Base-by-base conservation (phyloP, 2,888 invertebrate species). In the Periphyllus acericola region DNA sequence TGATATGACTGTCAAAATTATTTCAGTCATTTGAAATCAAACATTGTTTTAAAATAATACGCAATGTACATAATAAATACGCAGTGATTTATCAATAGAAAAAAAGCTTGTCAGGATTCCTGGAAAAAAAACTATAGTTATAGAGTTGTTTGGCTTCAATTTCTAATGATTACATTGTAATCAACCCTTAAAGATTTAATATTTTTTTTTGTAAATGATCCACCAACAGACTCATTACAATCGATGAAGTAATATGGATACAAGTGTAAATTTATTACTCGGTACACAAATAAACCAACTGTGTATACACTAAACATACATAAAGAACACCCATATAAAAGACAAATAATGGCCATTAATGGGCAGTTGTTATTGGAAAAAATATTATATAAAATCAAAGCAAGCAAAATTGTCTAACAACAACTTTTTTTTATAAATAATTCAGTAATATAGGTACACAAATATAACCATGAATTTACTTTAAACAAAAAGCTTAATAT, bases 71-170 rank as follows among this genome's bases (percentile, higher is more conserved):
- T 29, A 68, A 19, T 29, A 29, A 14, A 68, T 14, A 29, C n/a
- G 34, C 8, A 34, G 19, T 66, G 19, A n/a, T 17, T 8, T 32
- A 32, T 55, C 60, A 19, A 25, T 19, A 14, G 17, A 21, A 55
- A 40, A 34, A 14, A 76, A 84, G 76, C 84, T 75, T 75, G 11
- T 40, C 46, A 9, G 75, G 84, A 84, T 84, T 84, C 84, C 17
- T 36, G 66, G 3, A 25, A 3, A 19, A 36, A 55, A 71, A 52
- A 74, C 55, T 25, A 25, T 60, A 0, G 5, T 2, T 1, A 17
- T 40, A 3, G 21, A 74, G 17, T 83, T 76, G 46, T 84, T 66
- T 76, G 84, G 76, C 66, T 84, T 84, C 84, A 1, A 68, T 36
- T 66, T 84, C 40, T 46, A 68, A 84, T 84, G 40, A 81, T 68